Conservation (phyloP, 2,888 invertebrate species). For the Zonitis immaculata region DNA sequence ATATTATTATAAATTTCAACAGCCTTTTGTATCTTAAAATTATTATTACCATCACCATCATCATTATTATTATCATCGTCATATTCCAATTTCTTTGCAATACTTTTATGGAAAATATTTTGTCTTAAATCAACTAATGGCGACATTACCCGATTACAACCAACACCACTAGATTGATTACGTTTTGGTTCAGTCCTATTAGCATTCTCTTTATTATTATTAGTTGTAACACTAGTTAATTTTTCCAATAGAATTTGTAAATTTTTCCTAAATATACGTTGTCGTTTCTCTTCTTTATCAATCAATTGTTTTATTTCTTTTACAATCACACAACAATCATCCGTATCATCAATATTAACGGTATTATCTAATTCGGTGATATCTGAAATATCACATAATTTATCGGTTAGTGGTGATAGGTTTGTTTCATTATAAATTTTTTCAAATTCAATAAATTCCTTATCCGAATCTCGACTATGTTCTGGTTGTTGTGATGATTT, state of each 20-base stretch:
- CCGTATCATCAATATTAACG: not conserved
- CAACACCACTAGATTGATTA: not conserved
- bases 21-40: not conserved
- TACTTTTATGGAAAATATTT: not conserved
- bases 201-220: not conserved
- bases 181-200: not conserved
- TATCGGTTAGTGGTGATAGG: not conserved
- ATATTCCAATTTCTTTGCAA: not conserved
- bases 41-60: not conserved
- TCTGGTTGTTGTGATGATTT: not conserved
- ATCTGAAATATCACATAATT: not conserved
- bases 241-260: not conserved
- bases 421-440: not conserved
- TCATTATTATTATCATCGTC: not conserved
- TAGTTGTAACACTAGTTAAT: not conserved
- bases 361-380: not conserved
- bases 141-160: not conserved
- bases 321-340: not conserved
- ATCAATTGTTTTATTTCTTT: not conserved
- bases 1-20: not conserved
- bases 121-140: not conserved
- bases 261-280: not conserved
- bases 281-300: not conserved
- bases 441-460: not conserved
- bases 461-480: not conserved